Conservation (phyloP, 2,888 invertebrate species). For the Pseudolycoriella hygida region DNA sequence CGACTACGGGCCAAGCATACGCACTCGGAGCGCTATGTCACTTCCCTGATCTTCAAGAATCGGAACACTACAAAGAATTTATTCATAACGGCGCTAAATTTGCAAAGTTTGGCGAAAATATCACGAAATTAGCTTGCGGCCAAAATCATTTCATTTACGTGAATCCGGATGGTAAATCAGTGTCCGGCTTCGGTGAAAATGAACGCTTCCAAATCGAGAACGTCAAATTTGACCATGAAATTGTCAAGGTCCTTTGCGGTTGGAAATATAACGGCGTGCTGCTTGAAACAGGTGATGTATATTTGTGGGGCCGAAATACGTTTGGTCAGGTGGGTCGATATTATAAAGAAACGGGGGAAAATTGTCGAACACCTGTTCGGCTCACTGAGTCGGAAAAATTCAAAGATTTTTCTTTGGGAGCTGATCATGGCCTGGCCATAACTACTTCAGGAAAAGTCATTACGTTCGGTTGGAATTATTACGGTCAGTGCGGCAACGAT, state of each 20-base stretch:
- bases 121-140: slow-evolving; percentile 54
- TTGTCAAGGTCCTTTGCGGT: slow-evolving; percentile 39
- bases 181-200: slow-evolving; percentile 57
- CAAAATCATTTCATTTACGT: slow-evolving; percentile 47
- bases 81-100: slow-evolving; percentile 3
- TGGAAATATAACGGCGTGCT: slow-evolving; percentile 63
- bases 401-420: slow-evolving; percentile 38
- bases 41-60: slow-evolving; percentile 1
- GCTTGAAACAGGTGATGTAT: slow-evolving; percentile 41
- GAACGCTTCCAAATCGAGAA: slow-evolving; percentile 55
- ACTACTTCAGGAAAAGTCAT: slow-evolving; percentile 44
- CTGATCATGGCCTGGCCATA: slow-evolving; percentile 61
- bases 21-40: slow-evolving; percentile 22
- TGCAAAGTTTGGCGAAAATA: slow-evolving; percentile 22
- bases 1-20: slow-evolving; percentile 21
- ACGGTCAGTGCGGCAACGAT: slow-evolving; percentile 65
- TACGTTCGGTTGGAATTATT: slow-evolving; percentile 85
- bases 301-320: slow-evolving; percentile 63
- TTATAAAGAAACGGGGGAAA: not conserved
- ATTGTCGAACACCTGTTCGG: not conserved
- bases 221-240: slow-evolving; percentile 32
- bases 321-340: slow-evolving; percentile 38
- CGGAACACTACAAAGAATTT: slow-evolving; percentile 11
- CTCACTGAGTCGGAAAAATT: slow-evolving; percentile 7
- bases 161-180: slow-evolving; percentile 13